Conservation (phyloP, 2,888 invertebrate species). For the Rhingia rostrata region DNA sequence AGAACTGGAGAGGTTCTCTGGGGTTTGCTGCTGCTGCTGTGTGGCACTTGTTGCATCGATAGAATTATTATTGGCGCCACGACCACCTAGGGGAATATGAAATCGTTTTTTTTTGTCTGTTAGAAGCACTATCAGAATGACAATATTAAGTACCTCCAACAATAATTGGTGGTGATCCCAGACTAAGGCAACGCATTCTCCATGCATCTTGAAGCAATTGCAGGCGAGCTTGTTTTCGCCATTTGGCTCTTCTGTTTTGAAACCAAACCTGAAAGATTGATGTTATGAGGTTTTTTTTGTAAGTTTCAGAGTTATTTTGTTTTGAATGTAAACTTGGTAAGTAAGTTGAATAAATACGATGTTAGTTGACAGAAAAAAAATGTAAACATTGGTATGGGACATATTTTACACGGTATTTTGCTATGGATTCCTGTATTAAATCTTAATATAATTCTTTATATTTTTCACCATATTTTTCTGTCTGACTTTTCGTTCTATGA, state of each 20-base stretch:
- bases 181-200: constrained; percentile 93
- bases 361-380: too few species aligned
- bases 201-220: constrained; percentile 94
- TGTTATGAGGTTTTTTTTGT: not conserved
- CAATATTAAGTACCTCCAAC: constrained; percentile 82
- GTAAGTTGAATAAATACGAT: too few species aligned
- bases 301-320: not conserved
- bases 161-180: constrained; percentile 86
- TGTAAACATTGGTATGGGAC: too few species aligned
- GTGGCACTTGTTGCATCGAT: constrained; percentile 74
- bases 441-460: too few species aligned
- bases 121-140: not conserved
- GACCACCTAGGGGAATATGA: constrained; percentile 68
- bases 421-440: too few species aligned
- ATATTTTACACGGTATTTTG: too few species aligned
- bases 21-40: constrained; percentile 75
- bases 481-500: too few species aligned
- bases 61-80: constrained; percentile 66
- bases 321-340: too few species aligned
- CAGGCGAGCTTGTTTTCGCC: constrained; percentile 94
- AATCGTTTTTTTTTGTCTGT: constrained; percentile 14
- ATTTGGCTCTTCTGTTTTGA: constrained; percentile 94
- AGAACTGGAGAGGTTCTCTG: constrained; percentile 80
- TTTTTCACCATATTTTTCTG: too few species aligned
- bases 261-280: constrained; percentile 90